Percentiles rank a stretch among this genome's conserved stretches.
These are phyloP conservation scores for Sphenopsis melanotis DNA, from an alignment of 2,797 vertebrate species.

Conservation along the genomic window DNA sequence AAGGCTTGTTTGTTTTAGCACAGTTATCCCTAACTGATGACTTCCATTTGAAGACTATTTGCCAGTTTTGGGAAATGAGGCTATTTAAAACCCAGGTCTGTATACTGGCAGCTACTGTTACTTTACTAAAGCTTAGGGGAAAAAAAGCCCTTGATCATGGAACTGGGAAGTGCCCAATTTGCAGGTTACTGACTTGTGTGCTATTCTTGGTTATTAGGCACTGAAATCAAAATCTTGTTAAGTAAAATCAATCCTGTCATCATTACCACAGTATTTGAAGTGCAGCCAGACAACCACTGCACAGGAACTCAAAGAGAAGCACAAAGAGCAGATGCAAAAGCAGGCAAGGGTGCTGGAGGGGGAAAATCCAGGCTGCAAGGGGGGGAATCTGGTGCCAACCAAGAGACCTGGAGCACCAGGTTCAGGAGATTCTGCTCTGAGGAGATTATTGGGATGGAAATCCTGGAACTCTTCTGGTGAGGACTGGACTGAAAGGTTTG, in stretches of 20 bases:
- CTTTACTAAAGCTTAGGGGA: not conserved
- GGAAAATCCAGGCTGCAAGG: not conserved
- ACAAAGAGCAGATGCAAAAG: not conserved
- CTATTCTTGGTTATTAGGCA: conserved; percentile 1
- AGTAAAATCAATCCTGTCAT: not conserved
- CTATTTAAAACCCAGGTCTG: not conserved
- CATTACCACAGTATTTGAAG: not conserved
- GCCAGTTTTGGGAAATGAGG: conserved; percentile 44
- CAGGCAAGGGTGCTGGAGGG: not conserved
- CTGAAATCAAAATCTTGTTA: not conserved
- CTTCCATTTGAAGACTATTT: conserved; percentile 3
- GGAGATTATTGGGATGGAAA: not conserved
- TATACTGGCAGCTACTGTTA: not conserved
- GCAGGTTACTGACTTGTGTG: not conserved
- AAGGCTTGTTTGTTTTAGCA: conserved; percentile 17
- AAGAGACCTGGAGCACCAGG: not conserved
- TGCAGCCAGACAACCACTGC: not conserved
- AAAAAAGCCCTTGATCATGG: not conserved
- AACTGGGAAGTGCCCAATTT: not conserved
- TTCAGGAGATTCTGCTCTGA: not conserved
- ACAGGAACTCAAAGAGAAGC: not conserved
- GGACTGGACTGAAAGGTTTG: not conserved
- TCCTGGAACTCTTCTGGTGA: not conserved
- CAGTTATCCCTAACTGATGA: not conserved
- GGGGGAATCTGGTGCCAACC: not conserved